phyloP scores from a whole-genome alignment of 2,797 vertebrate genomes.

The Schizothorax lantsangensis region DNA sequence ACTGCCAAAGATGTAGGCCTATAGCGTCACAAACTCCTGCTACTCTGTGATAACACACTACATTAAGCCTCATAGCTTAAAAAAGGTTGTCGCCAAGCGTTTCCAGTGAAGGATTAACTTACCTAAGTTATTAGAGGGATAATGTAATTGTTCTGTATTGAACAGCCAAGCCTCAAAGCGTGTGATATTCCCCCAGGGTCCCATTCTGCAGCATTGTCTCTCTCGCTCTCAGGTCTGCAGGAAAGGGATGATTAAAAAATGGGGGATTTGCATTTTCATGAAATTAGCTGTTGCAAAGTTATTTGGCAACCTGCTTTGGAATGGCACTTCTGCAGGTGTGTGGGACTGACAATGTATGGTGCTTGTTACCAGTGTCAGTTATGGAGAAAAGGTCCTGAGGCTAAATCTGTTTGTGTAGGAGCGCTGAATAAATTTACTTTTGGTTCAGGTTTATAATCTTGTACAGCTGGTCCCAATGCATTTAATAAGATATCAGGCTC shows the following conservation, averaged over 20 bases:
- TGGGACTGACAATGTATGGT: constrained; percentile 37
- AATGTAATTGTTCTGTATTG: constrained; percentile 67
- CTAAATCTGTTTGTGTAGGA: constrained; percentile 52
- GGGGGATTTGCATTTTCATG: constrained; percentile 66
- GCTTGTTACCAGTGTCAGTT: constrained; percentile 51
- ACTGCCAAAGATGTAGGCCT: constrained; percentile 40
- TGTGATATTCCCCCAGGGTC: constrained; percentile 63
- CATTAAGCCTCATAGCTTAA: constrained; percentile 53
- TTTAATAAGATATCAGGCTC: constrained; percentile 46
- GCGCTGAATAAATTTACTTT: constrained; percentile 45
- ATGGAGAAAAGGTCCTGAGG: constrained; percentile 44
- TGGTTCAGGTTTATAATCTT: constrained; percentile 40
- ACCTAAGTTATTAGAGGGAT: constrained; percentile 62
- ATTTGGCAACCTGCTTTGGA: constrained; percentile 56
- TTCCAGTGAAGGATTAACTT: constrained; percentile 63
- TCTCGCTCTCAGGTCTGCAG: constrained; percentile 57
- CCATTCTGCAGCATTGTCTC: constrained; percentile 61
- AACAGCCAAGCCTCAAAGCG: constrained; percentile 55
- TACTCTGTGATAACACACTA: constrained; percentile 56
- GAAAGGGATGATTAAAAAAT: constrained; percentile 63
- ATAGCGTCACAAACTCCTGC: constrained; percentile 52
- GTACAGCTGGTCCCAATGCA: constrained; percentile 20
- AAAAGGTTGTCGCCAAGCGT: constrained; percentile 52
- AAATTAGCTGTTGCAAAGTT: constrained; percentile 61
- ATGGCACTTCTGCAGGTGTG: constrained; percentile 46